Evolutionary conservation across 2,888 invertebrate species (phyloP), one percentile per base, ranked within the genome.

Genomic region (Coremacera marginata): DNA sequence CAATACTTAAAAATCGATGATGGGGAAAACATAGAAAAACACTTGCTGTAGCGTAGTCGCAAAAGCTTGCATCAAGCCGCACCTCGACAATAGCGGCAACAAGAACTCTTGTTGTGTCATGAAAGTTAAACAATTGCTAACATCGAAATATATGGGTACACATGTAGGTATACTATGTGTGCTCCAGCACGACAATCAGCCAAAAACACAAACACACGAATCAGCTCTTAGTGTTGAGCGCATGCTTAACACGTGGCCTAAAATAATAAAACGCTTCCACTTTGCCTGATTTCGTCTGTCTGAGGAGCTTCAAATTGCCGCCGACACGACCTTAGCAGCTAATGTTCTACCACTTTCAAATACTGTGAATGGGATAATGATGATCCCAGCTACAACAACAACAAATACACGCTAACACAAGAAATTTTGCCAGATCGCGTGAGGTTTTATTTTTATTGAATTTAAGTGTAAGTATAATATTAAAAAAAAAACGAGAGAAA

Each of bases 171-270:
- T n/a, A n/a, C n/a, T n/a, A n/a, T 44, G 37, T 68, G n/a, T 51
- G 68, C 44, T 68, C 5, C 7, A 49, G 44, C 49, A 49, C 68
- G 68, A 49, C 67, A 68, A 44, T 37, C 22, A 49, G 25, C 49
- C 25, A 70, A 25, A 70, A 52, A 51, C 14, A 70, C 16, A 19
- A 11, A 51, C 22, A 49, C 25, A 25, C 67, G 44, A n/a, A n/a
- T 22, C 1, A 31, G 52, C n/a, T 62, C 22, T 31, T 37, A 37
- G 63, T 65, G 77, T n/a, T 67, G 57, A 78, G 86, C 86, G 87
- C 87, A 87, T 84, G 87, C 86, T 84, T 86, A 87, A 87, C 87
- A 87, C 87, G 87, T 87, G 88, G 85, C 85, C 77, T 75, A 74
- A 76, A 79, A 74, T 65, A 70, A 73, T n/a, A 71, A 44, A 65